Base-by-base conservation (phyloP, 2,888 invertebrate genomes). In the Drosophila parthenogenetica region DNA sequence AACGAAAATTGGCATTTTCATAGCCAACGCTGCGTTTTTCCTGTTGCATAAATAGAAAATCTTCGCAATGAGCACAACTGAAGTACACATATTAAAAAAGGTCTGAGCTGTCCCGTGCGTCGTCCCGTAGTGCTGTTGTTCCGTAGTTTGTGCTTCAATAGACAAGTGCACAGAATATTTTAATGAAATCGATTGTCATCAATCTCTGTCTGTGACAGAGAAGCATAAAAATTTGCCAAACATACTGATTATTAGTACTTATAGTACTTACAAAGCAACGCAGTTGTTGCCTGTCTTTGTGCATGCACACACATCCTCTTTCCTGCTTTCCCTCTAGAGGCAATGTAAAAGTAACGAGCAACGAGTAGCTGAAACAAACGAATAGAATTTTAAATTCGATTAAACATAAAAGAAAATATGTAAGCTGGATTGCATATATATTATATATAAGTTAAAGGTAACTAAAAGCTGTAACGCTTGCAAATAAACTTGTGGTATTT, bases 401-500 rank as follows among this genome's bases (percentile, higher is more conserved):
- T n/a, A n/a, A n/a, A n/a, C n/a, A n/a, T n/a, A n/a, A n/a, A n/a
- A n/a, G n/a, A n/a, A 3, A 16, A 40, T n/a, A 11, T 7, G 37
- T 11, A 37, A 55, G 49, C 43, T 37, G 4, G 7, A 55, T 50
- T 42, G 32, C 37, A 39, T 32, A 32, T 11, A 22, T 14, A 42
- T 22, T 35, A 35, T 35, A 2, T 35, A 35, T 35, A 35, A 4
- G 35, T 35, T 11, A 0, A n/a, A 40, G 11, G 3, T 39, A 53
- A 17, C 25, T 22, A 11, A n/a, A 37, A 22, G 37, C 22, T 19
- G 10, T 19, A 22, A n/a, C 37, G 37, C 13, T 49, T 35, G 49
- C 7, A n/a, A 66, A 59, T 62, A 68, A 68, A 60, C 71, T 74
- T 80, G 77, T 67, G 87, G 84, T 51, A 64, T 62, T 69, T 74